Evolutionary conservation across 2,113 vertebrate species (phyloP).

Genomic region (Odontesthes bonariensis): DNA sequence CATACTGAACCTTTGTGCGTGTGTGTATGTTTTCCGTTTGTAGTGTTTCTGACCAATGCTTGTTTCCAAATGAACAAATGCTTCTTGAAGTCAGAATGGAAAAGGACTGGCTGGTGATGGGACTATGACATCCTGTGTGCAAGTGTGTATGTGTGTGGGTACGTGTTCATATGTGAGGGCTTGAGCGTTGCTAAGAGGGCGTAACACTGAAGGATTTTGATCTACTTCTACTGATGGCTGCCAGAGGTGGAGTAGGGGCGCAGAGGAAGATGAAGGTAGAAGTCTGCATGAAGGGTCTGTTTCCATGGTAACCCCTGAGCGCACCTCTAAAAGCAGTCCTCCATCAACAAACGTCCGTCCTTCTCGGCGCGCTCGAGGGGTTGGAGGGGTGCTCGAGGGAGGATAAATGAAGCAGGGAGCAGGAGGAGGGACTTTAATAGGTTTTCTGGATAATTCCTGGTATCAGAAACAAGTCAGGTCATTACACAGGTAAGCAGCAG

Average conservation of each 20-base stretch:
- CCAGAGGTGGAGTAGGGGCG: conserved; percentile 45
- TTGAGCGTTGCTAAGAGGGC: conserved; percentile 26
- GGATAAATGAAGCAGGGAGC: conserved; percentile 79
- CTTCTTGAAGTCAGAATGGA: conserved; percentile 18
- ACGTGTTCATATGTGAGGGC: conserved; percentile 30
- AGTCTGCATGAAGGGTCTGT: conserved; percentile 70
- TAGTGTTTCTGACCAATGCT: conserved; percentile 44
- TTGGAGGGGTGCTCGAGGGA: conserved; percentile 72
- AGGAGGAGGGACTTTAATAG: conserved; percentile 87
- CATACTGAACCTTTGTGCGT: conserved; percentile 67
- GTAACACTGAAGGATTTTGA: conserved; percentile 45
- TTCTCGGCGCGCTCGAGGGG: conserved; percentile 65
- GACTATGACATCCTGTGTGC: conserved; percentile 18
- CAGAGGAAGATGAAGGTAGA: conserved; percentile 60
- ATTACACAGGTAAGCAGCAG: conserved; percentile 82
- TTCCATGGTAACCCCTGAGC: conserved; percentile 71
- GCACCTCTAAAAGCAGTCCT: conserved; percentile 81
- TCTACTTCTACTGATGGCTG: conserved; percentile 59
- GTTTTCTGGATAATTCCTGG: conserved; percentile 99
- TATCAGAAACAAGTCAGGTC: conserved; percentile 93
- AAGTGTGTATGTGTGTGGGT: conserved; percentile 16
- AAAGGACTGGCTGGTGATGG: background rate
- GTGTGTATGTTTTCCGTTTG: conserved; percentile 21
- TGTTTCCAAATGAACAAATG: conserved; percentile 30
- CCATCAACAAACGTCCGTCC: conserved; percentile 88